A percentile compares a stretch with the other conserved stretches of the same genome.
Conservation (phyloP, 2,888 invertebrate genomes). For the Eupithecia centaureata region DNA sequence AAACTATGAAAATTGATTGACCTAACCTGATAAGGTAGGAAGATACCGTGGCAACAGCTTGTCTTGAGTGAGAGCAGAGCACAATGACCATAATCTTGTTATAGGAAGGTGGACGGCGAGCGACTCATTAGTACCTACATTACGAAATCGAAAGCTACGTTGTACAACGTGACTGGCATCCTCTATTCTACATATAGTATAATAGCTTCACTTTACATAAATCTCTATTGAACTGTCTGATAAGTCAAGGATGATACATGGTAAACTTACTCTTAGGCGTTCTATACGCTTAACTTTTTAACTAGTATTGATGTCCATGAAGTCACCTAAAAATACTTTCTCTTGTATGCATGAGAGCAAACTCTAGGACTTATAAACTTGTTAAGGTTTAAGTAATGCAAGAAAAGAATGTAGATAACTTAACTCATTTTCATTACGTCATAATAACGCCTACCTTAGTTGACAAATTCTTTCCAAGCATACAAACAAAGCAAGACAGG, state of each 20-base stretch:
- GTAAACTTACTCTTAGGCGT: background rate
- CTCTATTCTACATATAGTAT: background rate
- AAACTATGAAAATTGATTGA: constrained; percentile 3
- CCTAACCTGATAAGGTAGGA: background rate
- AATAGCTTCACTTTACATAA: constrained; percentile 11
- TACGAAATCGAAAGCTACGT: constrained; percentile 67
- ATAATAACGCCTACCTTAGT: constrained; percentile 71
- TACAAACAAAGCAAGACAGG: constrained; percentile 76
- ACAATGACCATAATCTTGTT: constrained; percentile 72
- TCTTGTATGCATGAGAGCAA: background rate
- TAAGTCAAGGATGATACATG: background rate
- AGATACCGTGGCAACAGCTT: constrained; percentile 1
- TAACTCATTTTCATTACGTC: constrained; percentile 64
- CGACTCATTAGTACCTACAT: constrained; percentile 50
- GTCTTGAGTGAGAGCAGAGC: constrained; percentile 61
- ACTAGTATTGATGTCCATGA: background rate
- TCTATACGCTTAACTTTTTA: background rate
- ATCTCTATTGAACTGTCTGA: constrained; percentile 10
- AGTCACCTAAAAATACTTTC: constrained; percentile 3
- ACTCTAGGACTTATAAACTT: background rate
- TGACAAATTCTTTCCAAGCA: constrained; percentile 79
- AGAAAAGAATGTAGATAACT: constrained; percentile 3
- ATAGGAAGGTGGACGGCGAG: constrained; percentile 45
- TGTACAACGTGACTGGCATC: constrained; percentile 9
- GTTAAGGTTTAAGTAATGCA: background rate